Evolutionary conservation across 2,113 vertebrate genomes (phyloP), one percentile per base, ranked within the genome.

Genomic region (Leptobrachium leishanense): DNA sequence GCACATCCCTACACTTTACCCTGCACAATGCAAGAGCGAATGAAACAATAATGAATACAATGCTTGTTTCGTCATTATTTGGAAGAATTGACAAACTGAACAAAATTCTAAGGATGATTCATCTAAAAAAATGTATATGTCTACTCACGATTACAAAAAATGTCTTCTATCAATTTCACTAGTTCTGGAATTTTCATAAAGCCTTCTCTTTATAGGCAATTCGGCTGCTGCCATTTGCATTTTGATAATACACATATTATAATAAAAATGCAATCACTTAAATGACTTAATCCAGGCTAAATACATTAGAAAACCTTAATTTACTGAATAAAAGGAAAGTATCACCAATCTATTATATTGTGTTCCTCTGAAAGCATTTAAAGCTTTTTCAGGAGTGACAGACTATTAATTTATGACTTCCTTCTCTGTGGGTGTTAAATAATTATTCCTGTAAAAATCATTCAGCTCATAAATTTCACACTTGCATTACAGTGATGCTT

Each of bases 381-480:
- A 43, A 43, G 20, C 68, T 69, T 42, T 77, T 77, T 77, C 31
- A 59, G 44, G 42, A 43, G 55, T 69, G 53, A 69, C 53, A 69
- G 66, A 57, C 69, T 77, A 69, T 69, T 77, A 69, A 69, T 77
- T 69, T 77, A 55, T 15, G 55, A 39, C n/a, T 43, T 77, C 54
- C 66, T 54, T 69, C 75, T 69, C 66, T 59, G 75, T 77, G 53
- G 75, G 66, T 69, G 75, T 69, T 68, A 76, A 68, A 76, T 55
- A 20, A 12, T 76, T 31, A 39, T 77, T 43, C 31, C 66, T 69
- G 42, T n/a, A 69, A 69, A 62, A 69, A 43, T 44, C 66, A 69
- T 69, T 62, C n/a, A 43, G 65, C 53, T 62, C n/a, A 43, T 62
- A 73, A 42, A 43, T 73, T 59, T 42, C 15, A 73, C 41, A 62